Evolutionary conservation across 2,797 vertebrate species (phyloP), one percentile per base, ranked within the genome.

Genomic region (Hemibagrus guttatus): DNA sequence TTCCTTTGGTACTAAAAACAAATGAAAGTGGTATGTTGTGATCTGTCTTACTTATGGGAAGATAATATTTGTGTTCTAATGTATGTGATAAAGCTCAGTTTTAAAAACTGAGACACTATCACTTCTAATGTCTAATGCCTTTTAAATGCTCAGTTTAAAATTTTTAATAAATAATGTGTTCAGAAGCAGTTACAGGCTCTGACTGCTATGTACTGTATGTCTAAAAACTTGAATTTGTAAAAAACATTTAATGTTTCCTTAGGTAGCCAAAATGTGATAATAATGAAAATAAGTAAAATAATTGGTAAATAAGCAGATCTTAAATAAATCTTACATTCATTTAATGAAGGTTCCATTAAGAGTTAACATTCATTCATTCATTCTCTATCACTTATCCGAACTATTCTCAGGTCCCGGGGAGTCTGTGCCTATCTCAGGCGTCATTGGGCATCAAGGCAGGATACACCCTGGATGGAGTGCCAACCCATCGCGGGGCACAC

Each of bases 81-180:
- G 68, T 86, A 69, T 86, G 85, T 79, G 71, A 71, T 74, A 81
- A 81, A 31, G 68, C 81, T 87, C 78, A 61, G 74, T 87, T 85
- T 83, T 71, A 69, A 90, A 72, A 88, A 89, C 88, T 88, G 85
- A 76, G 89, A 75, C 76, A 63, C 85, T 84, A 86, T 86, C 85
- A 85, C 68, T 91, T 89, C 35, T 90, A 92, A 92, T 90, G 90
- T 87, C 88, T 90, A 90, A 92, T 90, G 81, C 86, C 92, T 89
- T n/a, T 90, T 81, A 93, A 92, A 89, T 92, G 90, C 84, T 87
- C 91, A 64, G n/a, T n/a, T n/a, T n/a, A n/a, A n/a, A n/a, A n/a
- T 90, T 94, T 91, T 86, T 87, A 94, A 94, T 95, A 95, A 95
- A 95, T 72, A 4, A 88, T 61, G 74, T 87, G 58, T 88, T 92